Conservation (phyloP, 2,888 invertebrate species). For the Scrobipalpa atriplicella region DNA sequence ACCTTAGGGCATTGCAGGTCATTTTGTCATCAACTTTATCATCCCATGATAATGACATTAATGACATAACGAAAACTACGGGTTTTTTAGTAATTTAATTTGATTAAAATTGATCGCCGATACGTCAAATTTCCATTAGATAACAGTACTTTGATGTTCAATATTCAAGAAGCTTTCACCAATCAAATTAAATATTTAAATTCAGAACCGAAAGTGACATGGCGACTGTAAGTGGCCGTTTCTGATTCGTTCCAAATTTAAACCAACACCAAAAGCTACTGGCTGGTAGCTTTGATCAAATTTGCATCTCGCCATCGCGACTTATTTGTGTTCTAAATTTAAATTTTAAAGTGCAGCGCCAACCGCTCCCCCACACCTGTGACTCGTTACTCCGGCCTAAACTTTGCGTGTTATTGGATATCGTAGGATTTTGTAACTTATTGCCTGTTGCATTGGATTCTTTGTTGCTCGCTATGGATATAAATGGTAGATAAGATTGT, state of each 20-base stretch:
- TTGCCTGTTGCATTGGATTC: not conserved
- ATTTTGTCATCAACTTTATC: no score
- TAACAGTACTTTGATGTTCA: not conserved
- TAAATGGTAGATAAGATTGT: no score
- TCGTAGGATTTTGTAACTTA: not conserved
- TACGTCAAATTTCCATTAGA: no score
- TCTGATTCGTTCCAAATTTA: not conserved
- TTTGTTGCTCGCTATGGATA: no score
- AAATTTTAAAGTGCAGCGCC: conserved; percentile 25
- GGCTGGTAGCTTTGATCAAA: conserved; percentile 31
- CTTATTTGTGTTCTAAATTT: conserved; percentile 37
- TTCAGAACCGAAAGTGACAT: conserved; percentile 18
- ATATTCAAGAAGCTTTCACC: not conserved
- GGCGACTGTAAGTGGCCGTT: not conserved
- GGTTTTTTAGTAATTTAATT: no score
- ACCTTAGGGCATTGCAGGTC: no score
- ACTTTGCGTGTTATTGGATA: not conserved
- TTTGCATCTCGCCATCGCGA: conserved; percentile 30
- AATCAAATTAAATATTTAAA: not conserved
- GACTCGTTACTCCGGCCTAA: conserved; percentile 19
- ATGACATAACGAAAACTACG: no score
- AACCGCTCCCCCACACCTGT: conserved; percentile 34
- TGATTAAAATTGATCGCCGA: no score
- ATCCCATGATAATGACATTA: no score
- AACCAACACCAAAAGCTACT: conserved; percentile 3